Evolutionary conservation across 2,797 vertebrate species (phyloP).

Genomic region (Enteromius treurensis): DNA sequence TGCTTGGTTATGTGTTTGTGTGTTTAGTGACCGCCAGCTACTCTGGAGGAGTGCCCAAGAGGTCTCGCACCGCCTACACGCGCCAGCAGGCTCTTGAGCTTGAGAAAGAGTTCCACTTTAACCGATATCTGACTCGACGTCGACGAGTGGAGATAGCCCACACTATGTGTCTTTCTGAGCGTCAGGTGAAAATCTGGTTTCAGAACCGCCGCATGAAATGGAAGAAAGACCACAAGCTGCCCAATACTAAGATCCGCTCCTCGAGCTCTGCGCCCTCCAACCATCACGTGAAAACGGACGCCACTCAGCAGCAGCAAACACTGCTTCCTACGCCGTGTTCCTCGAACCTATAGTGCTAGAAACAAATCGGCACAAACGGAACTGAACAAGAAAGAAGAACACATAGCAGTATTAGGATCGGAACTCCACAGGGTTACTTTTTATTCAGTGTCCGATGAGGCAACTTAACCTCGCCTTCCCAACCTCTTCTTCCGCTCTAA

Average conservation of each 20-base stretch:
- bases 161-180: slow-evolving; percentile 96
- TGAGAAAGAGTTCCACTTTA: slow-evolving; percentile 99
- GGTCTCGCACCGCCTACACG: slow-evolving; percentile 98
- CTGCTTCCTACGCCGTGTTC: slow-evolving; percentile 85
- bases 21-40: slow-evolving; percentile 92
- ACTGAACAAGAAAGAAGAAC: slow-evolving; percentile 75
- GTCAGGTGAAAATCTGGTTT: slow-evolving; percentile 99
- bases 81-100: slow-evolving; percentile 98
- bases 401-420: slow-evolving; percentile 65
- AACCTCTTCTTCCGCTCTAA: slow-evolving; percentile 63
- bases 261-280: slow-evolving; percentile 82
- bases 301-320: slow-evolving; percentile 80
- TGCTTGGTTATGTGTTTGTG: slow-evolving; percentile 78
- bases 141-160: slow-evolving; percentile 97
- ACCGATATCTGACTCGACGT: slow-evolving; percentile 97
- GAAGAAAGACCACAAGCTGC: slow-evolving; percentile 99
- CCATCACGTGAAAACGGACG: slow-evolving; percentile 90
- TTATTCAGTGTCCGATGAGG: slow-evolving; percentile 37
- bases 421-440: slow-evolving; percentile 55
- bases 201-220: slow-evolving; percentile 99
- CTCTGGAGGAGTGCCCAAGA: slow-evolving; percentile 96
- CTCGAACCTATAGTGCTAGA: slow-evolving; percentile 78
- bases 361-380: slow-evolving; percentile 58
- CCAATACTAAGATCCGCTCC: slow-evolving; percentile 98
- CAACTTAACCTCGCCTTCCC: slow-evolving; percentile 52